These are phyloP conservation scores for Drosophila kanekoi DNA, from an alignment of 2,888 invertebrate species.

Conservation along the genomic window DNA sequence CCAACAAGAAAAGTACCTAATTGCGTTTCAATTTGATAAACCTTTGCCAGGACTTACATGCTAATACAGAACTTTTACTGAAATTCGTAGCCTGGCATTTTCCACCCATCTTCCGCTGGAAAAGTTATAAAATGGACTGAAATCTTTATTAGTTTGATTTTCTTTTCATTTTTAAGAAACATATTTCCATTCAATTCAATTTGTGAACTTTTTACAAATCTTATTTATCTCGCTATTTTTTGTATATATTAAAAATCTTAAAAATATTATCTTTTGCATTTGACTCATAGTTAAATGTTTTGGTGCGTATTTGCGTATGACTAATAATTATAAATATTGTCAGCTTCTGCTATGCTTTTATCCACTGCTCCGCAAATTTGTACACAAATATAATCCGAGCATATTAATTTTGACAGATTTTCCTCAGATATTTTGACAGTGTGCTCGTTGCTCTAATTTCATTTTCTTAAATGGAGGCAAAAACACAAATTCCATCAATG, in stretches of 20 bases:
- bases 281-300: slow-evolving; percentile 19
- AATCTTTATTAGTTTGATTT: too few species aligned
- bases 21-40: background rate
- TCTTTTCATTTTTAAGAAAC: too few species aligned
- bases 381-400: slow-evolving; percentile 25
- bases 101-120: background rate
- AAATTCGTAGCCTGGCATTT: background rate
- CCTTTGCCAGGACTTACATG: background rate
- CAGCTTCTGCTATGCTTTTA: slow-evolving; percentile 12
- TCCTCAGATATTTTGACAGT: slow-evolving; percentile 31
- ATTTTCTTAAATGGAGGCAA: slow-evolving; percentile 47
- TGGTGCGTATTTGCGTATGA: slow-evolving; percentile 40
- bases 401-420: slow-evolving; percentile 47
- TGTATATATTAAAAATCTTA: background rate
- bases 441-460: slow-evolving; percentile 39
- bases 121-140: too few species aligned
- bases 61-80: background rate
- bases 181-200: too few species aligned
- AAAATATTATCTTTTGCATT: slow-evolving; percentile 8
- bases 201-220: too few species aligned
- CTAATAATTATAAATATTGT: slow-evolving; percentile 45
- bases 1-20: background rate
- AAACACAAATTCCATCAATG: slow-evolving; percentile 41
- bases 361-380: background rate
- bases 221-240: background rate